Evolutionary conservation across 2,888 invertebrate species (phyloP), one percentile per base, ranked within the genome.

Genomic region (Hemithea aestivaria): DNA sequence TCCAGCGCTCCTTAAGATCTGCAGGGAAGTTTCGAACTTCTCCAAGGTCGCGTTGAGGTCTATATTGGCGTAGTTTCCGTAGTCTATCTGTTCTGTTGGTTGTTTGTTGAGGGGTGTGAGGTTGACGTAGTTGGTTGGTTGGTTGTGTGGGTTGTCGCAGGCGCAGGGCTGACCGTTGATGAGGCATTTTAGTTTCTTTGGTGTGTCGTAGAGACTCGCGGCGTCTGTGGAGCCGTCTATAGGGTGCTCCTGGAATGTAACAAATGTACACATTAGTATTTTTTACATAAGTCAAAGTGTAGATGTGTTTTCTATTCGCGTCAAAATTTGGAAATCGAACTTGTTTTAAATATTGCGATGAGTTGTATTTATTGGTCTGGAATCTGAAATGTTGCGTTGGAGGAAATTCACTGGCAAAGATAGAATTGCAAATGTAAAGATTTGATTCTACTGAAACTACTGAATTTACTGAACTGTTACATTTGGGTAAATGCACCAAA

Each of bases 21-120:
- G 92, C 51, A 91, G 88, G 29, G 94, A 92, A 68, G 92, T 94
- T 68, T 94, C 94, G 65, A 94, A 95, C 50, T 93, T 90, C 57
- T 93, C 92, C 36, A 94, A 74, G 0, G 94, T 93, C 51, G 92
- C 90, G 40, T 91, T 91, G 67, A 94, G 92, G 64, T 94, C 92
- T 74, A 94, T 88, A 64, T 93, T 93, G n/a, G 90, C 92, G 66
- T 93, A 93, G 61, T 92, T 91, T 11, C 80, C 80, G 27, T 78
- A 76, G 41, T 89, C 88, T 32, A 85, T 73, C 32, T 64, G 54
- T n/a, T n/a, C n/a, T n/a, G n/a, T n/a, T 35, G 66, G 57, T 43
- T 71, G 73, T 62, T 76, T 65, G 40, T 66, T 59, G 38, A 65
- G 56, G 35, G 87, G 87, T 23, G 78, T 76, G 25, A 88, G 76